These are phyloP conservation scores for Dicranocentrus wangi DNA, from an alignment of 2,888 invertebrate genomes.

Conservation along the genomic window DNA sequence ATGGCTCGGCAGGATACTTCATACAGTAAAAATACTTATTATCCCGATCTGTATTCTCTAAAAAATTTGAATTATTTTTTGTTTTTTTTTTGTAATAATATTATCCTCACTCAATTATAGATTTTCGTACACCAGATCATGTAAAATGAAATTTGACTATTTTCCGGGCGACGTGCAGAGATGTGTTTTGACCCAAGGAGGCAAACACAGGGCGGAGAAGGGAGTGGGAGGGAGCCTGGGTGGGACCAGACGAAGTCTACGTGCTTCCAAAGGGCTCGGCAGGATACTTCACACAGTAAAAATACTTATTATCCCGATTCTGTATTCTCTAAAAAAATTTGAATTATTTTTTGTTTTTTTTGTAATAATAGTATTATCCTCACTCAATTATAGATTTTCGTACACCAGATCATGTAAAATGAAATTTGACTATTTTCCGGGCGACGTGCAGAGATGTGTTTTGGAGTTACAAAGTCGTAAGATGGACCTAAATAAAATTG, in stretches of 20 bases:
- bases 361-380: neutral
- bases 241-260: no score
- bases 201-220: no score
- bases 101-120: neutral
- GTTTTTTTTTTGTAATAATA: neutral
- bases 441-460: slow-evolving; percentile 13
- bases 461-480: neutral
- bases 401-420: no score
- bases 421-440: slow-evolving; percentile 29
- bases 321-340: no score
- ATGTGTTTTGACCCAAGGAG: neutral
- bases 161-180: slow-evolving; percentile 26
- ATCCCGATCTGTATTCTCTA: no score
- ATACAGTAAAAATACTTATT: neutral
- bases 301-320: neutral
- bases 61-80: neutral
- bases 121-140: no score
- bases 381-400: no score
- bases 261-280: neutral
- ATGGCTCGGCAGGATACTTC: neutral
- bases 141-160: slow-evolving; percentile 23
- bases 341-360: neutral
- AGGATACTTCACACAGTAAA: neutral
- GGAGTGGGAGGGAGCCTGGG: no score
- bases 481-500: no score